A percentile compares a stretch with the other conserved stretches of the same genome.
These are phyloP conservation scores for Bombus ignitus DNA, from an alignment of 1,140 invertebrate genomes.

Conservation along the genomic window DNA sequence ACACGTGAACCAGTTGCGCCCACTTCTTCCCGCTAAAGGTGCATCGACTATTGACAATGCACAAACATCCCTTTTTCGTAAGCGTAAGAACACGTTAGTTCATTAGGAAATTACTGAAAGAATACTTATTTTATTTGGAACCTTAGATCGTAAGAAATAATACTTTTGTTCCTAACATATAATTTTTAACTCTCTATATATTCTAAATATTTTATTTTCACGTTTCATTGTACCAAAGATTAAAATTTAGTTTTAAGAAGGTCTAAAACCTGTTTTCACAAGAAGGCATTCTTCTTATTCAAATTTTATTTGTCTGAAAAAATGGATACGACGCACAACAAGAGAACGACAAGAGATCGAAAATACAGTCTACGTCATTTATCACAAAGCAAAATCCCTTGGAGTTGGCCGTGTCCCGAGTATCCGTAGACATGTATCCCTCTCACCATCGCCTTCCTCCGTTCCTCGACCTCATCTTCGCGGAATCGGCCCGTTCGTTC, in stretches of 20 bases:
- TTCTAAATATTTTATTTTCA: not conserved
- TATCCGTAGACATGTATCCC: not conserved
- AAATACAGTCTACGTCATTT: not conserved
- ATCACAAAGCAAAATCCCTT: not conserved
- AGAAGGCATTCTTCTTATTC: not conserved
- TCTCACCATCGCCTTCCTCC: not conserved
- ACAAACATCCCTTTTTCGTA: not conserved
- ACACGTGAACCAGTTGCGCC: constrained; percentile 35
- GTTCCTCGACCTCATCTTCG: constrained; percentile 29
- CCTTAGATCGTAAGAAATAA: not conserved
- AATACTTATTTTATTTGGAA: not conserved
- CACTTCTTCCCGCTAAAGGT: constrained; percentile 24
- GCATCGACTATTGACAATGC: not conserved
- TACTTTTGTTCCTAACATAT: not conserved
- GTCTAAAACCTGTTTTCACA: not conserved
- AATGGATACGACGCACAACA: not conserved
- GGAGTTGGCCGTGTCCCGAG: not conserved
- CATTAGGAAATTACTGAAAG: no score
- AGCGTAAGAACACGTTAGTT: not conserved
- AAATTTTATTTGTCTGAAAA: not conserved
- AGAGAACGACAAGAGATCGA: not conserved
- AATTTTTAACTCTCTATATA: no score
- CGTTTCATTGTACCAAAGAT: not conserved
- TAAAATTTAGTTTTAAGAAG: not conserved
- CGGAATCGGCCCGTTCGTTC: constrained; percentile 21